Evolutionary conservation across 2,113 vertebrate species (phyloP), one percentile per base, ranked within the genome.

Genomic region (Nerophis lumbriciformis): DNA sequence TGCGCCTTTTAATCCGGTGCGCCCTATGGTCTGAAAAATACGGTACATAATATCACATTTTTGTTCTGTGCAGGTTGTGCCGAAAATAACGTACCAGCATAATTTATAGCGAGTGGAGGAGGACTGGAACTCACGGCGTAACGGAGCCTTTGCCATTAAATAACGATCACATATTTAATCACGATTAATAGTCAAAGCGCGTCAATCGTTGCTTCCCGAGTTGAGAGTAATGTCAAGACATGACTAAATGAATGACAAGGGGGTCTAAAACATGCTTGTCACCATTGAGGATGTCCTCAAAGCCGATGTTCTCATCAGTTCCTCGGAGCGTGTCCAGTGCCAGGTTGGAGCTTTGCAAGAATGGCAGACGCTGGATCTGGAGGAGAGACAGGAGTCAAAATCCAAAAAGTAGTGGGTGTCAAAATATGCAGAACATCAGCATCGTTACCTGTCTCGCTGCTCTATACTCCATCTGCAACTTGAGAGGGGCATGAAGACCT

Each of bases 221-320:
- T 10, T 48, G 1, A 70, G 8, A 16, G 2, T 12, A 21, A 5
- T 9, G 47, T 16, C 12, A 1, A 28, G 28, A 28, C 28, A 28
- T 28, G 4, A 28, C 28, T 28, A 28, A 28, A 28, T 28, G 28
- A 28, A 28, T 28, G 28, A 37, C 0, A 35, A 8, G 11, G 37
- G n/a, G 21, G 11, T 5, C 28, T 28, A 28, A 28, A 28, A 28
- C 28, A 8, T 0, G 14, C 47, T n/a, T 14, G 83, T 91, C 87
- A 97, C 97, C 96, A 42, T 91, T 94, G 73, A 98, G 93, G 76
- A 99, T 90, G 80, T 99, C 96, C 78, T 99, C 95, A 87, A 99
- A 99, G 56, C 93, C 83, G 39, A 99, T 91, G 72, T 73, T 85
- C 50, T 95, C 95, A 67, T 95, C 92, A 5, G 80, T 93, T 61